phyloP scores from a whole-genome alignment of 1,140 invertebrate species.

The Drosophila subpulchrella region DNA sequence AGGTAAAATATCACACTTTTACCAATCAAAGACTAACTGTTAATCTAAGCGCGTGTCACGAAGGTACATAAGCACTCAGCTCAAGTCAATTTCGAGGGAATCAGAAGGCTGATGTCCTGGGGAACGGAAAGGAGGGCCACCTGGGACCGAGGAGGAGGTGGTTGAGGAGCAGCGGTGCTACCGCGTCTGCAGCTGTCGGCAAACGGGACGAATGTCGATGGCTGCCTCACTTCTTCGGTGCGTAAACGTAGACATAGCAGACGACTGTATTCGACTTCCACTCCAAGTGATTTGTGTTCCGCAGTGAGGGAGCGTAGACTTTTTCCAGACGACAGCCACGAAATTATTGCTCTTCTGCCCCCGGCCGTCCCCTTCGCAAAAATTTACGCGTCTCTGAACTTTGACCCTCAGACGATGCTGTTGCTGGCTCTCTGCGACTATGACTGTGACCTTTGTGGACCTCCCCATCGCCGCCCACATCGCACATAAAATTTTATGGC shows the following conservation, averaged over 20 bases:
- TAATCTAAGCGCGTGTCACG: slow-evolving; percentile 7
- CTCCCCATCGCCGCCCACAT: slow-evolving; percentile 1
- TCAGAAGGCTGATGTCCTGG: neutral
- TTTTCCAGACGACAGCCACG: slow-evolving; percentile 59
- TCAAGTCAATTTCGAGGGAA: slow-evolving; percentile 9
- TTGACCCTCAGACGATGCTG: slow-evolving; percentile 66
- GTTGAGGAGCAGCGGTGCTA: neutral
- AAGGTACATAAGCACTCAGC: neutral
- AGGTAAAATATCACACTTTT: no score
- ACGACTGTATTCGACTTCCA: slow-evolving; percentile 73
- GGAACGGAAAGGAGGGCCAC: neutral
- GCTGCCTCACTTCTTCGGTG: slow-evolving; percentile 35
- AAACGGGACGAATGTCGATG: slow-evolving; percentile 19
- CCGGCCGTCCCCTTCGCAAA: slow-evolving; percentile 9
- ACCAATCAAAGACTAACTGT: neutral
- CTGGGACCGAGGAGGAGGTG: no score
- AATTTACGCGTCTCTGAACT: slow-evolving; percentile 76
- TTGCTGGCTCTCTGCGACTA: slow-evolving; percentile 11
- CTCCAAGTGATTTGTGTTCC: slow-evolving; percentile 68
- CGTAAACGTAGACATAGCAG: slow-evolving; percentile 53
- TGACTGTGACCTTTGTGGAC: slow-evolving; percentile 65
- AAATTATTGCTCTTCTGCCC: slow-evolving; percentile 19
- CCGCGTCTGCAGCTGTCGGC: slow-evolving; percentile 23
- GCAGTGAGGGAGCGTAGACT: slow-evolving; percentile 33
- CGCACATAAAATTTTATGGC: slow-evolving; percentile 58